Evolutionary conservation across 2,797 vertebrate species (phyloP).

Genomic region (Lepus townsendii): DNA sequence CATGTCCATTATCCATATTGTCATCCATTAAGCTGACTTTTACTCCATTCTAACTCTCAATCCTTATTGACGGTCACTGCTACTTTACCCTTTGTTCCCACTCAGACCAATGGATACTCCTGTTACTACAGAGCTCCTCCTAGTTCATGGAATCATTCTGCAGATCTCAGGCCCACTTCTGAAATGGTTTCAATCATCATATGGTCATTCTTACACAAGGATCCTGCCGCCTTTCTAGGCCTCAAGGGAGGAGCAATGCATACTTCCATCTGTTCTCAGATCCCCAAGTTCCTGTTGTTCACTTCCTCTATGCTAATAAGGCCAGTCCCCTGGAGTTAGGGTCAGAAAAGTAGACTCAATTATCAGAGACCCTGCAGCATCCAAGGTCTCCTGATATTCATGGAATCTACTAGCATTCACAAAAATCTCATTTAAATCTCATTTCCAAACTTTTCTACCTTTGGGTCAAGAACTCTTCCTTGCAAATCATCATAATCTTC

Average conservation of each 20-base stretch:
- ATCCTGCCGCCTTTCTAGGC: neutral
- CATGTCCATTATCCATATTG: neutral
- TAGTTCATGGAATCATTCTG: neutral
- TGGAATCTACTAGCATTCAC: too few species aligned
- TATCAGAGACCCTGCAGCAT: neutral
- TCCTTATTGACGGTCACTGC: neutral
- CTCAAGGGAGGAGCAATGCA: neutral
- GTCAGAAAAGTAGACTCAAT: neutral
- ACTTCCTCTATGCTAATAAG: neutral
- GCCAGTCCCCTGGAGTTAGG: neutral
- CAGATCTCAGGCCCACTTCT: neutral
- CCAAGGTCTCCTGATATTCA: neutral
- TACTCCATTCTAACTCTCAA: neutral
- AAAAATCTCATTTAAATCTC: too few species aligned
- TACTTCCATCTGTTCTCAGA: neutral
- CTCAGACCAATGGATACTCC: neutral
- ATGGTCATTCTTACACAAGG: neutral
- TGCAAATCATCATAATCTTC: conserved; percentile 5
- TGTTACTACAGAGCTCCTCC: neutral
- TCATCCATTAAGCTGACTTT: neutral
- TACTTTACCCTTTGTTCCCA: neutral
- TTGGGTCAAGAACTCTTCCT: neutral
- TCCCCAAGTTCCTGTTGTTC: neutral
- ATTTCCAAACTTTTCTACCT: neutral
- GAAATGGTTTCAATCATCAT: neutral